These are phyloP conservation scores for Chelmon rostratus DNA, from an alignment of 2,797 vertebrate genomes.

Conservation along the genomic window DNA sequence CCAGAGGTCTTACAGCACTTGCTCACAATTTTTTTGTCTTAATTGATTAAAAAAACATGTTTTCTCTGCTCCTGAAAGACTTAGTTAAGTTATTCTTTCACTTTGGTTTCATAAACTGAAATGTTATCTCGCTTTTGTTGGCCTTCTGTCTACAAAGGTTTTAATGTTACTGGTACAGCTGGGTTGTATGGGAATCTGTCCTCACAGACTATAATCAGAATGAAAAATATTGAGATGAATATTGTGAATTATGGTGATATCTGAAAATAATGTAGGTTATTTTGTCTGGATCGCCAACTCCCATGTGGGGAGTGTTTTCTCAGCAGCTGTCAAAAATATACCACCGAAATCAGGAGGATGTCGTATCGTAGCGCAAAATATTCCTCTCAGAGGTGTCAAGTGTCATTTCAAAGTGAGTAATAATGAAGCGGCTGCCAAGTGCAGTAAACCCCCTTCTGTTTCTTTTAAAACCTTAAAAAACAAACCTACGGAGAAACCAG, in stretches of 20 bases:
- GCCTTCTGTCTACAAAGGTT: conserved; percentile 12
- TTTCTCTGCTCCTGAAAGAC: conserved; percentile 29
- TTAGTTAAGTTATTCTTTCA: conserved; percentile 48
- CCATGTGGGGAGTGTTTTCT: conserved; percentile 58
- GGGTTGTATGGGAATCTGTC: conserved; percentile 37
- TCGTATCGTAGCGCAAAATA: conserved; percentile 37
- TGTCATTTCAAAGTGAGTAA: conserved; percentile 72
- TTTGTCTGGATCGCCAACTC: conserved; percentile 59
- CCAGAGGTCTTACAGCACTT: neutral
- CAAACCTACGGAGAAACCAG: conserved; percentile 56
- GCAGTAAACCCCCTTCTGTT: conserved; percentile 65
- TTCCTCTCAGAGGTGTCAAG: conserved; percentile 66
- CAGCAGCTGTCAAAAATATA: conserved; percentile 64
- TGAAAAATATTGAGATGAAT: conserved; percentile 62
- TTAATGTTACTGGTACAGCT: conserved; percentile 10
- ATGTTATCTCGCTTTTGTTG: conserved; percentile 53
- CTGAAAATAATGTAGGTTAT: conserved; percentile 51
- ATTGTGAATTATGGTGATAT: conserved; percentile 64
- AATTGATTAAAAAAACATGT: conserved; percentile 38
- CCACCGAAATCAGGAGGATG: conserved; percentile 60
- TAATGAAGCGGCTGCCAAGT: conserved; percentile 61
- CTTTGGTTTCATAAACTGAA: conserved; percentile 55
- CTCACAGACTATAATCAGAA: conserved; percentile 65
- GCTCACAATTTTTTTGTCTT: conserved; percentile 13
- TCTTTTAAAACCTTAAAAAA: conserved; percentile 66